Base-by-base conservation (phyloP, 1,140 invertebrate genomes). In the Pygmarrhopalites habei region DNA sequence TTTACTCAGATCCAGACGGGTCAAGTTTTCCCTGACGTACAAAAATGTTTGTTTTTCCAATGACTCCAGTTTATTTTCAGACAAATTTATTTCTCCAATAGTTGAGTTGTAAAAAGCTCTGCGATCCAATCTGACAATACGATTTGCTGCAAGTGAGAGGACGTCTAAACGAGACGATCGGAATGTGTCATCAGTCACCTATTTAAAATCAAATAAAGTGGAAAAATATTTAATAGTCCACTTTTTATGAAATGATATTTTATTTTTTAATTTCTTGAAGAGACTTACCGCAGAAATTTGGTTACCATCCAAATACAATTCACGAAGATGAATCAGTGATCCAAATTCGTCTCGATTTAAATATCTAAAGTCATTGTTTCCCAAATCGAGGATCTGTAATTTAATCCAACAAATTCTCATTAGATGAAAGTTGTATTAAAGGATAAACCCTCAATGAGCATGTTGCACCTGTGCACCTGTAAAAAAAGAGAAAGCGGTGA, bases 361-460 rank as follows among this genome's bases (percentile, higher is more conserved):
- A 75, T 87, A 87, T 75, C 86, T 86, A 69, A 91, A 85, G 66
- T 82, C 75, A 76, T 91, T 91, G 72, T 87, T 78, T 43, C 86
- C 85, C 68, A 91, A 78, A 76, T 89, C 87, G 58, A 91, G 76
- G 69, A 83, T 80, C 66, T 81, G 80, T 60, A 67, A 57, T 21
- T 35, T n/a, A n/a, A n/a, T n/a, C n/a, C n/a, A n/a, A n/a, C n/a
- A n/a, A n/a, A n/a, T n/a, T n/a, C n/a, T n/a, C n/a, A n/a, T n/a
- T n/a, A n/a, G n/a, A n/a, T n/a, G n/a, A n/a, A n/a, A n/a, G n/a
- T n/a, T n/a, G n/a, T n/a, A n/a, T n/a, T n/a, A n/a, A n/a, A n/a
- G n/a, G n/a, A n/a, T n/a, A n/a, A n/a, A n/a, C n/a, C n/a, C n/a
- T n/a, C n/a, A n/a, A n/a, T n/a, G n/a, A n/a, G n/a, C n/a, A n/a